Evolutionary conservation across 2,113 vertebrate species (phyloP), one percentile per base, ranked within the genome.

Genomic region (Trichomycterus rosablanca): DNA sequence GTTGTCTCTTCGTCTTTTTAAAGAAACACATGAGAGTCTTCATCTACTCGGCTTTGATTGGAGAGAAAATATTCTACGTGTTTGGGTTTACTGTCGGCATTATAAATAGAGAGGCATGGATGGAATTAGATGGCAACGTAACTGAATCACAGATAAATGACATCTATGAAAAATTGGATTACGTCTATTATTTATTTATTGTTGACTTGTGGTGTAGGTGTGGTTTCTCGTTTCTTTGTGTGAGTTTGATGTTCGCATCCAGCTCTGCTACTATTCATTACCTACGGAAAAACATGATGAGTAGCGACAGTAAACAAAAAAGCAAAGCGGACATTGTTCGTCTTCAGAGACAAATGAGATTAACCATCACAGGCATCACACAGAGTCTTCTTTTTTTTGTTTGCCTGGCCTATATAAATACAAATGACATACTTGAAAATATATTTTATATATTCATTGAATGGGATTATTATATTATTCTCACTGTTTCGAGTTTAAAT

Each of bases 1-100:
- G 1, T 18, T 46, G 63, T 44, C 2, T 63, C 20, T 32, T 70
- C 3, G 40, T 67, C 32, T 80, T 70, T 66, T 18, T 80, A 8
- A 81, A 73, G 58, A 79, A 12, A 32, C 77, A 78, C 63, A 70
- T 78, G 22, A 69, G 48, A 49, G 6, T 35, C 3, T 1, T 71
- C 20, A 73, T 74, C 2, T 78, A 50, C 30, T 4, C 15, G 5
- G 19, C 3, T 55, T 35, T 74, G 44, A 0, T 65, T 39, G 7
- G 61, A 4, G 44, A 65, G 0, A 4, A 3, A 20, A 10, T 40
- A 0, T 1, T 74, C 9, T 57, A 56, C 37, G 16, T 60, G 1
- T 20, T 1, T 53, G 30, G 10, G n/a, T 49, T 66, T n/a, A 18
- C 40, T 20, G 14, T 64, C 11, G 4, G 10, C 4, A 3, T 12